Evolutionary conservation across 2,797 vertebrate genomes (phyloP).

Genomic region (Acrocephalus scirpaceus): DNA sequence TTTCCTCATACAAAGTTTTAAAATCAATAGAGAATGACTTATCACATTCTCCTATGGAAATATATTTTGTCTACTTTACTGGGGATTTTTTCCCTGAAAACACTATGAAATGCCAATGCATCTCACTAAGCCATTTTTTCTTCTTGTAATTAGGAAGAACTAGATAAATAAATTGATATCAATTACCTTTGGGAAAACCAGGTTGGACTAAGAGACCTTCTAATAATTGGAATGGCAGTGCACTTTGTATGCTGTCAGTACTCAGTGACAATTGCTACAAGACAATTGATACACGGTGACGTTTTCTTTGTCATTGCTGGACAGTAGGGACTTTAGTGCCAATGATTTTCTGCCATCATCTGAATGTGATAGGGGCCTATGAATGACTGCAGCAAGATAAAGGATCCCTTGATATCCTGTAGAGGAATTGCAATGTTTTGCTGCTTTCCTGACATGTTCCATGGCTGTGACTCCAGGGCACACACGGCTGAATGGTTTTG

Average conservation of each 20-base stretch:
- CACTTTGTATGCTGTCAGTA: slow-evolving; percentile 55
- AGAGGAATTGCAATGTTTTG: slow-evolving; percentile 47
- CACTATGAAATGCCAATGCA: slow-evolving; percentile 18
- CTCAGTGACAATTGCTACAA: slow-evolving; percentile 54
- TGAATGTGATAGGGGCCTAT: slow-evolving; percentile 73
- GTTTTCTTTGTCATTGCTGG: slow-evolving; percentile 75
- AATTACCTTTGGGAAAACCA: slow-evolving; percentile 53
- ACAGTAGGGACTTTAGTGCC: slow-evolving; percentile 64
- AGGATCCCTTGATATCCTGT: slow-evolving; percentile 49
- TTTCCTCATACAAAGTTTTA: slow-evolving; percentile 51
- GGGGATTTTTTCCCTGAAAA: slow-evolving; percentile 3
- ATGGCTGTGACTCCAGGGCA: slow-evolving; percentile 23
- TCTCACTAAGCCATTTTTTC: slow-evolving; percentile 8
- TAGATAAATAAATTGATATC: slow-evolving; percentile 69
- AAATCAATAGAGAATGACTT: slow-evolving; percentile 55
- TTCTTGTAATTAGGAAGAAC: slow-evolving; percentile 54
- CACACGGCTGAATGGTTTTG: slow-evolving; percentile 36
- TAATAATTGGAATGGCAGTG: slow-evolving; percentile 61
- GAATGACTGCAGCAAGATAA: slow-evolving; percentile 68
- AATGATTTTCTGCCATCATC: slow-evolving; percentile 80
- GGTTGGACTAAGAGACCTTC: slow-evolving; percentile 57
- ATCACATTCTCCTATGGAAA: slow-evolving; percentile 11
- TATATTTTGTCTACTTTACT: slow-evolving; percentile 33
- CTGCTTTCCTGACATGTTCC: slow-evolving; percentile 14
- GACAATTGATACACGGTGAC: slow-evolving; percentile 53